Conservation (phyloP, 2,888 invertebrate genomes). For the Shargacucullia verbasci region DNA sequence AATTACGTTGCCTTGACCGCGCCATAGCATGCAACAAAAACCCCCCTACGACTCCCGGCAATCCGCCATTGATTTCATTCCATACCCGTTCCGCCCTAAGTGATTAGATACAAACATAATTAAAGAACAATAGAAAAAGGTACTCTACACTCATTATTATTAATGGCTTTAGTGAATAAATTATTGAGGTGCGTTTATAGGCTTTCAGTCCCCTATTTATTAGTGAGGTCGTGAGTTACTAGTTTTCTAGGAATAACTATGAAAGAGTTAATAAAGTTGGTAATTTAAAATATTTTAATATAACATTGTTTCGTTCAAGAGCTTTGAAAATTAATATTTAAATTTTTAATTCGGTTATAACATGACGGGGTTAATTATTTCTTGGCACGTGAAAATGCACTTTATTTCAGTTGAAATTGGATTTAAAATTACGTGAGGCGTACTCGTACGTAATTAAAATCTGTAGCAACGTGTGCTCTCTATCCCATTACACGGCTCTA, state of each 20-base stretch:
- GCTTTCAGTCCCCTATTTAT: constrained; percentile 20
- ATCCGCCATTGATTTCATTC: constrained; percentile 34
- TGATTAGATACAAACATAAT: constrained; percentile 27
- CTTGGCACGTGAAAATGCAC: constrained; percentile 17
- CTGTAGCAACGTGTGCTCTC: constrained; percentile 12
- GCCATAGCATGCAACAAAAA: constrained; percentile 25
- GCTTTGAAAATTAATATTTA: constrained; percentile 18
- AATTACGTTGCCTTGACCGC: constrained; percentile 41
- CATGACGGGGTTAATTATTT: constrained; percentile 34
- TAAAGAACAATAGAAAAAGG: constrained; percentile 13
- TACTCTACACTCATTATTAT: constrained; percentile 28
- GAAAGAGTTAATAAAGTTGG: background rate
- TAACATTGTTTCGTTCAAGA: constrained; percentile 10
- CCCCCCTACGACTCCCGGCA: constrained; percentile 7
- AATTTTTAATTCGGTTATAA: constrained; percentile 38
- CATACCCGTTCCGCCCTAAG: constrained; percentile 14
- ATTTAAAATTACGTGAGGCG: constrained; percentile 18
- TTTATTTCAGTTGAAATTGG: constrained; percentile 20
- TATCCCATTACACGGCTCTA: background rate
- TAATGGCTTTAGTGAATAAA: constrained; percentile 38
- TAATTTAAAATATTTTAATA: constrained; percentile 2
- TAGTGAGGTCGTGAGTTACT: background rate
- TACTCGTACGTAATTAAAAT: constrained; percentile 25
- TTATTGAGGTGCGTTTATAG: constrained; percentile 22
- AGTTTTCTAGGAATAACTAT: background rate